phyloP scores from a whole-genome alignment of 2,888 invertebrate species.

The Seira sanloemensis region DNA sequence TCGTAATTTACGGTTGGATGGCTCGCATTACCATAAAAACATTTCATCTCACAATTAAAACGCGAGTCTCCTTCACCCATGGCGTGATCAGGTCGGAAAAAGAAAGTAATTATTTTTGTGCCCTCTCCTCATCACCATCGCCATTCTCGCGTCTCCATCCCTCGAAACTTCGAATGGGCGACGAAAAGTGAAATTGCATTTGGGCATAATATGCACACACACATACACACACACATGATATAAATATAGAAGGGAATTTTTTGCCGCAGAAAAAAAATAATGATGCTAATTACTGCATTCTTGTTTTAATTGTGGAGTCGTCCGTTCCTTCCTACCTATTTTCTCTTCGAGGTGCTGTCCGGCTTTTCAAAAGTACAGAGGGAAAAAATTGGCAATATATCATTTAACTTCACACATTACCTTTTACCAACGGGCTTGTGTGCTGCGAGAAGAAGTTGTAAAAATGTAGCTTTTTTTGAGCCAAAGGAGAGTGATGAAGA shows the following conservation, averaged over 20 bases:
- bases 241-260: not conserved
- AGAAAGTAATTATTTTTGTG: not conserved
- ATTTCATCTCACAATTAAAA: not conserved
- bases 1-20: not conserved
- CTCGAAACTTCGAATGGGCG: not conserved
- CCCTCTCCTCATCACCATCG: too few relatives aligned
- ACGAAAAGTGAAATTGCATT: constrained; percentile 12
- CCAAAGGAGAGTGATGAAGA: not conserved
- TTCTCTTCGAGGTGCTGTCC: not conserved
- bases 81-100: not conserved
- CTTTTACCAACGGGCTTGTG: not conserved
- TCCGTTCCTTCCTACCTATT: not conserved
- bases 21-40: not conserved
- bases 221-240: too few relatives aligned
- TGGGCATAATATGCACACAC: not conserved
- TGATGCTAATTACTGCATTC: constrained; percentile 16
- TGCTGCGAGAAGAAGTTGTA: not conserved
- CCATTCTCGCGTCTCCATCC: too few relatives aligned
- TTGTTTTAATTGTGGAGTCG: constrained; percentile 3
- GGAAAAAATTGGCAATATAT: constrained; percentile 22
- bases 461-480: not conserved
- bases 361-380: too few relatives aligned
- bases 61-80: too few relatives aligned
- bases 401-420: constrained; percentile 15
- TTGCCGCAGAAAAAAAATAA: constrained; percentile 9